Base-by-base conservation (phyloP, 2,797 vertebrate species). In the Melanotaenia boesemani region DNA sequence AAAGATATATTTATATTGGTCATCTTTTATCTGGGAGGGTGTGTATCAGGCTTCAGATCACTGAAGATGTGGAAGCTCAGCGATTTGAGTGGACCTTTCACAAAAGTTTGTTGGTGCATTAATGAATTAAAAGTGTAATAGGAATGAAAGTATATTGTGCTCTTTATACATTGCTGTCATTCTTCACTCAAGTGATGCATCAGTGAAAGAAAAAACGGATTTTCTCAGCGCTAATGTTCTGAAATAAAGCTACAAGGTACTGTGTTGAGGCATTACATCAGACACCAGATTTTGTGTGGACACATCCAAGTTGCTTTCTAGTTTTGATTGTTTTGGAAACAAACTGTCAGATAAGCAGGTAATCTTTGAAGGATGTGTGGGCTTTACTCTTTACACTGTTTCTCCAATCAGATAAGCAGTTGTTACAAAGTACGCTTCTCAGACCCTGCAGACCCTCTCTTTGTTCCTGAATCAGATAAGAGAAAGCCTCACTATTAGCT, bases 391-490 rank as follows among this genome's bases (percentile, higher is more conserved):
- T n/a, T n/a, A n/a, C 55, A 37, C 81, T 72, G 69, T 76, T 82
- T 74, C 73, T 65, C 63, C 11, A 5, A 88, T 91, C 90, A 85
- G 93, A 94, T 92, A 89, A 88, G 83, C 82, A 76, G 41, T 83
- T 41, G 82, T 85, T 84, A 64, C 86, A 87, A 87, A 88, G 83
- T 78, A 66, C 83, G 70, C 62, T 76, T 79, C 80, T 76, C 63
- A 77, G 81, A 89, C 86, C 89, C 83, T 46, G 67, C 58, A 77
- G 86, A 88, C 86, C 83, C 66, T 58, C 68, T 67, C 76, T 85
- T 83, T 88, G 88, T 91, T 81, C 76, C 77, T 15, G 36, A 66
- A 91, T 91, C 89, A 90, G 93, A 94, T 93, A 91, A 84, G 65
- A 78, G 68, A 76, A 74, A 81, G 74, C 72, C 62, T 71, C 75